Evolutionary conservation across 2,888 invertebrate species (phyloP).

Genomic region (Neelides folsomi): DNA sequence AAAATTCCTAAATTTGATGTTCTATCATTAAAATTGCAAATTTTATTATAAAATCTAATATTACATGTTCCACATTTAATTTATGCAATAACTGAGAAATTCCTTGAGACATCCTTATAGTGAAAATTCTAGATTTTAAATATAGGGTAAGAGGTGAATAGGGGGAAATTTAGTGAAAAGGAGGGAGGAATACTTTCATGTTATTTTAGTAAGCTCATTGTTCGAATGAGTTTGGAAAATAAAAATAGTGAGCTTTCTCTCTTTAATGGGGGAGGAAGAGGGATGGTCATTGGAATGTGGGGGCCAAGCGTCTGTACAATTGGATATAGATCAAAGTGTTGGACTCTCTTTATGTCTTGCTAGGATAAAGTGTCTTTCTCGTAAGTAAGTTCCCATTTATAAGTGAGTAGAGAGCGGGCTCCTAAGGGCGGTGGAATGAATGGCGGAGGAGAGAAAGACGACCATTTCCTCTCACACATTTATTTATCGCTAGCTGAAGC

Average conservation of each 20-base stretch:
- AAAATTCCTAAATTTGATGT: conserved; percentile 4
- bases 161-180: background rate
- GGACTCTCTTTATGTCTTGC: too few species aligned
- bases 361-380: too few species aligned
- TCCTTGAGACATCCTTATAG: background rate
- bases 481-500: too few species aligned
- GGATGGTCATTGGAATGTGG: conserved; percentile 18
- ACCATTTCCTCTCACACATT: too few species aligned
- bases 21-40: background rate
- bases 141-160: conserved; percentile 1
- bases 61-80: background rate
- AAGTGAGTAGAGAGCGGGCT: too few species aligned
- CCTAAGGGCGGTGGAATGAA: too few species aligned
- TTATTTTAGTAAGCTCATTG: conserved; percentile 8
- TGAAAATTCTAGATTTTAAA: background rate
- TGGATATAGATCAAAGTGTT: too few species aligned
- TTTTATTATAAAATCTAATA: too few species aligned
- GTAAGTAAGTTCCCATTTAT: too few species aligned
- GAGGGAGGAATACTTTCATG: background rate
- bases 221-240: conserved; percentile 14
- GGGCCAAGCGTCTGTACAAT: conserved; percentile 1
- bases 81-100: background rate
- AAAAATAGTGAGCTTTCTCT: conserved; percentile 16
- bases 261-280: conserved; percentile 18
- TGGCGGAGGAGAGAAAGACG: too few species aligned